Evolutionary conservation across 1,140 invertebrate genomes (phyloP), one percentile per base, ranked within the genome.

Genomic region (Trinorchestia longiramus): DNA sequence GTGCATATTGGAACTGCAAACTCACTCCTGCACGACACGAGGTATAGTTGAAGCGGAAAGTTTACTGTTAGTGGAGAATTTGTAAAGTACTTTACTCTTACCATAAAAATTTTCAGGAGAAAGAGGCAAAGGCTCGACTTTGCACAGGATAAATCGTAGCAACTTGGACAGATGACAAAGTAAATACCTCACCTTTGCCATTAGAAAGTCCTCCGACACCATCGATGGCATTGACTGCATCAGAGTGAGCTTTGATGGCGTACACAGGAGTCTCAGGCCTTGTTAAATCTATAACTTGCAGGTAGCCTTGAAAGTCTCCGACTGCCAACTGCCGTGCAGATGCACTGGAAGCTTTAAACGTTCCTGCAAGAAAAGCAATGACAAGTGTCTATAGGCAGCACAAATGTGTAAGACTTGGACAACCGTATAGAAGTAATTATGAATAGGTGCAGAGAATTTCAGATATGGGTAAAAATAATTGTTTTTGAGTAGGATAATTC

Each of bases 161-260:
- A 53, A 53, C 19, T 8, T 8, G 47, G 47, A 53, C 6, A 19
- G 47, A 53, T 53, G 47, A 94, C 62, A 19, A 6, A 53, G 62
- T 77, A 77, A 57, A 96, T 42, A 17, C 11, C n/a, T 62, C 95
- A 96, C 96, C 96, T 96, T 98, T 99, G 87, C 98, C 98, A 41
- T 98, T 97, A 94, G 97, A 98, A 43, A 98, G 98, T 17, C 99
- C 99, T n/a, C 98, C 99, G 96, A 99, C 98, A 40, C 99, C 99
- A 98, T 99, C 99, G 96, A 99, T 99, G 43, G 98, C 97, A 97
- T 99, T 99, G 95, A 99, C 99, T 53, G 99, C 99, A 97, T 98
- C 98, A 62, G 98, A 98, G 97, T 99, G 99, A 41, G 98, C 99
- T 97, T 98, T 98, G 0, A 98, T 98, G 96, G 98, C 98, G 97